These are phyloP conservation scores for Luperina nickerlii DNA, from an alignment of 2,888 invertebrate species.

Conservation along the genomic window DNA sequence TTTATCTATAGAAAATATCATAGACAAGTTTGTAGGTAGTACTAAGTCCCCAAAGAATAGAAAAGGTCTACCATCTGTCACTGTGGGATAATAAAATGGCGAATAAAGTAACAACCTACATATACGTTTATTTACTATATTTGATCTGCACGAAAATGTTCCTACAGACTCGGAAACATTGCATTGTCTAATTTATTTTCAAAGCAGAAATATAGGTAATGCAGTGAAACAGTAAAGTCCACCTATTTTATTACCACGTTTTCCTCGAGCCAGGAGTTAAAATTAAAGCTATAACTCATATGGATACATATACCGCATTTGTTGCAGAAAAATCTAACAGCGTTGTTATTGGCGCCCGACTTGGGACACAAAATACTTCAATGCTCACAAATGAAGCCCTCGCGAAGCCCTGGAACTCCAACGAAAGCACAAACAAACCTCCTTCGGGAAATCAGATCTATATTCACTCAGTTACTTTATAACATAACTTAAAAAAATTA, in stretches of 20 bases:
- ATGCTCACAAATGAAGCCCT: conserved; percentile 58
- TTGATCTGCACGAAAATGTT: conserved; percentile 16
- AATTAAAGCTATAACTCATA: conserved; percentile 56
- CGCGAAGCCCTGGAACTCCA: conserved; percentile 37
- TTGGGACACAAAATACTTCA: conserved; percentile 60
- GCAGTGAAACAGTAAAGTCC: conserved; percentile 24
- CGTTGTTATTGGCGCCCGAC: conserved; percentile 61
- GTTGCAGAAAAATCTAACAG: conserved; percentile 59
- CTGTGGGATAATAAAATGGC: conserved; percentile 54
- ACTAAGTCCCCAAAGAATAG: conserved; percentile 46
- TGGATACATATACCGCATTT: conserved; percentile 42
- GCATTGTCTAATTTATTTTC: background rate
- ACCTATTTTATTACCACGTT: conserved; percentile 39
- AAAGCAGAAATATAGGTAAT: conserved; percentile 6
- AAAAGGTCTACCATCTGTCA: conserved; percentile 58
- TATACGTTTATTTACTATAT: conserved; percentile 32
- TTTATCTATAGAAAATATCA: conserved; percentile 41
- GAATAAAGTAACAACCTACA: conserved; percentile 37
- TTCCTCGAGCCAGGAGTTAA: conserved; percentile 35
- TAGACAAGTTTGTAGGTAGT: conserved; percentile 46
- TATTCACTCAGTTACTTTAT: conserved; percentile 55
- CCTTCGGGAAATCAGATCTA: conserved; percentile 64
- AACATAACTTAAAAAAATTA: conserved; percentile 51
- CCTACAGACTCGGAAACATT: background rate
- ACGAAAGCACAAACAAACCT: conserved; percentile 53